phyloP scores from a whole-genome alignment of 2,797 vertebrate species.

The Paratrypauchen microcephalus region DNA sequence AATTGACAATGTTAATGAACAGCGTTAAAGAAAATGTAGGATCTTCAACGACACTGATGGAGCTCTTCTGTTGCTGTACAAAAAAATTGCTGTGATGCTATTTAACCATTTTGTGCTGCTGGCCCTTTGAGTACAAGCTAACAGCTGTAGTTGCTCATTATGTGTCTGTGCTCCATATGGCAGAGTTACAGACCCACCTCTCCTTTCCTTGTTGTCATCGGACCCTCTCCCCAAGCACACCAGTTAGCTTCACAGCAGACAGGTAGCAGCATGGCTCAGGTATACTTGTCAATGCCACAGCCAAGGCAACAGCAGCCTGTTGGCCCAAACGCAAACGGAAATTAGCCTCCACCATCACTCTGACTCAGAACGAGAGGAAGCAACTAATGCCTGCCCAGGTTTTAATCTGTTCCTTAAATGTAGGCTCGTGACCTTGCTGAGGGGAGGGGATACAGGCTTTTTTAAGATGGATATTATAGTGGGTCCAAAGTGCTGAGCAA shows the following conservation, averaged over 20 bases:
- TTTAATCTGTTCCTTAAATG: conserved; percentile 25
- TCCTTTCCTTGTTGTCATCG: conserved; percentile 27
- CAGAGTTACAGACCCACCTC: conserved; percentile 40
- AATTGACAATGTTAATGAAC: conserved; percentile 36
- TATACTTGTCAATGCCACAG: conserved; percentile 49
- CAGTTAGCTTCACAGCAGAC: conserved; percentile 52
- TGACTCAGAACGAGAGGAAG: conserved; percentile 17
- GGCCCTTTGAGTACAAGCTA: conserved; percentile 56
- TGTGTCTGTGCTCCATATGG: conserved; percentile 71
- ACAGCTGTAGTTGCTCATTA: conserved; percentile 76
- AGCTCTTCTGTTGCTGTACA: conserved; percentile 27
- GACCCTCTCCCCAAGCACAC: conserved; percentile 25
- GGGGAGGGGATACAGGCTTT: conserved; percentile 15
- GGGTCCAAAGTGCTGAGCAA: conserved; percentile 3
- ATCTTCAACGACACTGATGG: conserved; percentile 21
- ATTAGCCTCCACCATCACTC: conserved; percentile 57
- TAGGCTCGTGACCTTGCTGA: conserved; percentile 20
- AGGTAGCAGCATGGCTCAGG: conserved; percentile 51
- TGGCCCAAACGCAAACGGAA: conserved; percentile 45
- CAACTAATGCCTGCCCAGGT: conserved; percentile 39
- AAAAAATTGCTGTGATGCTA: conserved; percentile 61
- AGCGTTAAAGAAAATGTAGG: conserved; percentile 18
- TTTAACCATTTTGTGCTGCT: conserved; percentile 72
- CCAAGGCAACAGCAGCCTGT: conserved; percentile 35
- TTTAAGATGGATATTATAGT: conserved; percentile 10